Base-by-base conservation (phyloP, 2,113 vertebrate species). In the Clarias magur region DNA sequence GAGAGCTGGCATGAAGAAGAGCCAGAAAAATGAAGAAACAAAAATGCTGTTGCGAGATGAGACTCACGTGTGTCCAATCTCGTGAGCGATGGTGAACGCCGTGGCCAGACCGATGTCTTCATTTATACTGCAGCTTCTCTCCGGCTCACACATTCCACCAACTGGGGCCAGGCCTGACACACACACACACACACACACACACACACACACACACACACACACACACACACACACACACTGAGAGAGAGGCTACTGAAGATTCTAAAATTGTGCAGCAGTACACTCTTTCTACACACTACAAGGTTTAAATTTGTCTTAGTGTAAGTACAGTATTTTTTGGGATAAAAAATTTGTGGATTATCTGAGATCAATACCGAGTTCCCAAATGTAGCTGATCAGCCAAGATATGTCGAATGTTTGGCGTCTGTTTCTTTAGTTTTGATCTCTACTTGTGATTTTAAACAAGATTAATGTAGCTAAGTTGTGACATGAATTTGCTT, bases 21-120 rank as follows among this genome's bases (percentile, higher is more conserved):
- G 78, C n/a, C 30, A 65, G 48, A 80, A 70, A 17, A 56, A 13
- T 48, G 68, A 4, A 27, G 63, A n/a, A 59, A 68, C 15, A 73
- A n/a, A 79, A 82, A 21, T 59, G 53, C 11, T 59, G 1, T n/a
- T 48, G 65, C 59, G 56, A 82, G 27, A 75, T 60, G 82, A 75
- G 73, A 79, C 97, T 97, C 93, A 99, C 98, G 98, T 99, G 95
- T 99, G 98, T 92, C 98, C 98, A 0, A 99, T 99, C 95, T 99
- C 98, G 0, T 99, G 98, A 88, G 98, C 98, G 4, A 99, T 99
- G 89, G 98, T 99, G 94, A 99, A 99, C 0, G 98, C 98, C 0
- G 98, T 99, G 86, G 98, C 98, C 89, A 99, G 94, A 53, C 98
- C 98, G 1, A 99, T 99, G 94, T 99, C 98, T 90, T 99, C 98